Evolutionary conservation across 2,113 vertebrate species (phyloP).

Genomic region (Picathartes gymnocephalus): DNA sequence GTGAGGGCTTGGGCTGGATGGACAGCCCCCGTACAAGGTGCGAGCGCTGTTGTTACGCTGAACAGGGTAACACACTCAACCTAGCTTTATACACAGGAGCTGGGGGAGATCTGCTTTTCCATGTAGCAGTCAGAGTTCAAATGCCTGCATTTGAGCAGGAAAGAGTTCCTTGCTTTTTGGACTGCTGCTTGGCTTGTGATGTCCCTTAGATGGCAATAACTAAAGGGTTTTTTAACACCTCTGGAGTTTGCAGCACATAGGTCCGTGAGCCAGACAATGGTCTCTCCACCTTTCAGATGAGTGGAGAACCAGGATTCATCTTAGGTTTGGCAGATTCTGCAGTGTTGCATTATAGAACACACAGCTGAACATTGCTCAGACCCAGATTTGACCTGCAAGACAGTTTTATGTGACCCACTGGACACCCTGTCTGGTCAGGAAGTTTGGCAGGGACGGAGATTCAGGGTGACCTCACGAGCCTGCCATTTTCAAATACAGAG

Average conservation of each 20-base stretch:
- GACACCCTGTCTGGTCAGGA: not conserved
- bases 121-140: not conserved
- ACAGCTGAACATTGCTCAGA: not conserved
- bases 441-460: not conserved
- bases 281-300: not conserved
- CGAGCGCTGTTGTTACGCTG: not conserved
- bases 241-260: not conserved
- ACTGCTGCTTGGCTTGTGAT: not conserved
- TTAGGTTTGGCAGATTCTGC: not conserved
- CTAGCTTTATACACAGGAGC: not conserved
- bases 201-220: not conserved
- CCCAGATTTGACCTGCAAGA: not conserved
- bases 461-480: not conserved
- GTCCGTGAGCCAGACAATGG: not conserved
- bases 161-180: not conserved
- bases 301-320: not conserved
- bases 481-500: not conserved
- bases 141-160: not conserved
- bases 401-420: not conserved
- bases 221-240: not conserved
- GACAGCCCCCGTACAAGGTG: fast-evolving
- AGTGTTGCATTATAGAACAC: not conserved
- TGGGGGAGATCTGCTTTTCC: not conserved
- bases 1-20: not conserved
- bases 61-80: not conserved